These are phyloP conservation scores for Hoplostethus atlanticus DNA, from an alignment of 2,797 vertebrate species.

Conservation along the genomic window DNA sequence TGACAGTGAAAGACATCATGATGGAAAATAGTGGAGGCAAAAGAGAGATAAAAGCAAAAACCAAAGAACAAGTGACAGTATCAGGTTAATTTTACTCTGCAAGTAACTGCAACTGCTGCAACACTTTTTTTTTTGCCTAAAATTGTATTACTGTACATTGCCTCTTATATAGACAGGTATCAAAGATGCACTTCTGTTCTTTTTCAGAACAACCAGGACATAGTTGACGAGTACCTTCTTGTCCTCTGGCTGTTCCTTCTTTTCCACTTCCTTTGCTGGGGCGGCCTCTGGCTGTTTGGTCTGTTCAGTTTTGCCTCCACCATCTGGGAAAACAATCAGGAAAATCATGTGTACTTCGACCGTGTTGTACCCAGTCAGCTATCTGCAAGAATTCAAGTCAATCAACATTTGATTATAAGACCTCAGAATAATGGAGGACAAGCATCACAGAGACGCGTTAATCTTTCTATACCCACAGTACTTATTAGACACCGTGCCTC, in stretches of 20 bases:
- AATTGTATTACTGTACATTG: slow-evolving; percentile 20
- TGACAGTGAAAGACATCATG: slow-evolving; percentile 1
- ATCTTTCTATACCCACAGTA: neutral
- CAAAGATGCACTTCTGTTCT: slow-evolving; percentile 74
- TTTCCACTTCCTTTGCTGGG: slow-evolving; percentile 43
- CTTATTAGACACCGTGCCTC: neutral
- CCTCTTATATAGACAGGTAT: slow-evolving; percentile 71
- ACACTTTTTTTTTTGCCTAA: neutral
- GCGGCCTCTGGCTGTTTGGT: slow-evolving; percentile 64
- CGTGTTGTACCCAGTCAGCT: neutral
- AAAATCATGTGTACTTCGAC: slow-evolving; percentile 18
- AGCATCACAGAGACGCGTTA: neutral
- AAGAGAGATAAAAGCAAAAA: slow-evolving; percentile 7
- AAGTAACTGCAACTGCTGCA: neutral
- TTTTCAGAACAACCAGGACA: slow-evolving; percentile 60
- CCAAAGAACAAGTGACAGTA: neutral
- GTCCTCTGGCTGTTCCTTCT: slow-evolving; percentile 65
- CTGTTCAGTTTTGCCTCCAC: slow-evolving; percentile 64
- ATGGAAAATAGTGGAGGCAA: neutral
- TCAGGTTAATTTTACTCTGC: neutral
- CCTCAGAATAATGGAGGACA: neutral
- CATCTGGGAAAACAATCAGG: slow-evolving; percentile 59
- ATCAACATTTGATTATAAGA: neutral
- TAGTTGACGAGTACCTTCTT: slow-evolving; percentile 73
- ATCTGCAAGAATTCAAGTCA: neutral